A percentile compares a stretch with the other conserved stretches of the same genome.
These are phyloP conservation scores for Dasysyrphus albostriatus DNA, from an alignment of 2,888 invertebrate species.

Conservation along the genomic window DNA sequence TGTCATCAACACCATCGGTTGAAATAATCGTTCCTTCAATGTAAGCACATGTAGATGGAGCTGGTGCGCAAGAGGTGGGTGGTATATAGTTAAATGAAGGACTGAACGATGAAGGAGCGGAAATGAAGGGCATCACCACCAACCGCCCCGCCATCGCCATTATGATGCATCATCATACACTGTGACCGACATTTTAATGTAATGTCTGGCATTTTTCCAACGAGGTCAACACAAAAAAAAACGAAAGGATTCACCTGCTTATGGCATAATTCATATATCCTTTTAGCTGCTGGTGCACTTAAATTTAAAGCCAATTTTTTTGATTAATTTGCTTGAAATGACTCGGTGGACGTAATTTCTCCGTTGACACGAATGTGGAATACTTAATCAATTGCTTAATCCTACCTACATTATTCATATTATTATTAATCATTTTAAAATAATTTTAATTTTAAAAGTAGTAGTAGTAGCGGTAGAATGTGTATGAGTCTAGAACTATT, in stretches of 20 bases:
- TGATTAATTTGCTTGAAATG: slow-evolving; percentile 24
- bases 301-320: slow-evolving; percentile 39
- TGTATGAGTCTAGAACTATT: background rate
- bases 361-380: slow-evolving; percentile 49
- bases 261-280: slow-evolving; percentile 41
- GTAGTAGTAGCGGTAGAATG: background rate
- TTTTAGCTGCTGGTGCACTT: slow-evolving; percentile 32
- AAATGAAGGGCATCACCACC: slow-evolving; percentile 50
- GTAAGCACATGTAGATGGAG: slow-evolving; percentile 14
- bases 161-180: slow-evolving; percentile 45
- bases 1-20: slow-evolving; percentile 58
- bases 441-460: background rate
- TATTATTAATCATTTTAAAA: slow-evolving; percentile 8
- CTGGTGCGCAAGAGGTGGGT: background rate
- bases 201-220: slow-evolving; percentile 70
- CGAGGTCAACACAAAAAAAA: slow-evolving; percentile 54
- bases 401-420: background rate
- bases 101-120: background rate
- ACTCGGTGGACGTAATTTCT: slow-evolving; percentile 1
- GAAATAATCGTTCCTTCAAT: slow-evolving; percentile 38
- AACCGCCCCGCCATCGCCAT: background rate
- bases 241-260: slow-evolving; percentile 64
- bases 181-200: slow-evolving; percentile 75
- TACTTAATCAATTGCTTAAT: slow-evolving; percentile 43
- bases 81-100: background rate